Conservation (phyloP, 2,797 vertebrate genomes). For the Champsocephalus esox region DNA sequence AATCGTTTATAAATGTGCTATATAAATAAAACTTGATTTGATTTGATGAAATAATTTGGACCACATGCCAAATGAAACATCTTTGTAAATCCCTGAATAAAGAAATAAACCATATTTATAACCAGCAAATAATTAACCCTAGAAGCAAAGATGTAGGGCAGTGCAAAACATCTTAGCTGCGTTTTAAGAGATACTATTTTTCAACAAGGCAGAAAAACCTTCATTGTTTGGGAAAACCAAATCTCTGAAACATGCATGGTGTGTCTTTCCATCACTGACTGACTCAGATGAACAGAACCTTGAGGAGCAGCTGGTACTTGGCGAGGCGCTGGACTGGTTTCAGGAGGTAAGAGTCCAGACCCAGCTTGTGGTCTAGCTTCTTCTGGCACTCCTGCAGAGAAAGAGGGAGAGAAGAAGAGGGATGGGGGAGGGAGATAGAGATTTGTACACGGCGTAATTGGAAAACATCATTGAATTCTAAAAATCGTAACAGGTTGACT, state of each 20-base stretch:
- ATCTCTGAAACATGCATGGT: not conserved
- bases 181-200: not conserved
- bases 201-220: not conserved
- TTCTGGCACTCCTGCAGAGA: conserved; percentile 92
- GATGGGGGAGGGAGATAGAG: conserved; percentile 35
- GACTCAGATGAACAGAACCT: conserved; percentile 82
- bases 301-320: conserved; percentile 96
- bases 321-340: conserved; percentile 98
- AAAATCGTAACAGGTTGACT: not conserved
- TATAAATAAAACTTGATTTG: too few relatives aligned
- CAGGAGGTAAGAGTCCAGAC: conserved; percentile 95
- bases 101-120: not conserved
- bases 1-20: too few relatives aligned
- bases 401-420: conserved; percentile 35
- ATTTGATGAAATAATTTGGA: not conserved
- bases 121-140: not conserved
- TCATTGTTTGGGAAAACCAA: not conserved
- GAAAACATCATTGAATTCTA: not conserved
- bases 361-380: conserved; percentile 95
- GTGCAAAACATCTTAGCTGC: not conserved
- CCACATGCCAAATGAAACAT: too few relatives aligned
- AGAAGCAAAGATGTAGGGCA: not conserved
- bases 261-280: not conserved
- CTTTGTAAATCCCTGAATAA: not conserved
- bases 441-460: not conserved